Conservation (phyloP, 2,888 invertebrate species). For the Opisthograptis luteolata region DNA sequence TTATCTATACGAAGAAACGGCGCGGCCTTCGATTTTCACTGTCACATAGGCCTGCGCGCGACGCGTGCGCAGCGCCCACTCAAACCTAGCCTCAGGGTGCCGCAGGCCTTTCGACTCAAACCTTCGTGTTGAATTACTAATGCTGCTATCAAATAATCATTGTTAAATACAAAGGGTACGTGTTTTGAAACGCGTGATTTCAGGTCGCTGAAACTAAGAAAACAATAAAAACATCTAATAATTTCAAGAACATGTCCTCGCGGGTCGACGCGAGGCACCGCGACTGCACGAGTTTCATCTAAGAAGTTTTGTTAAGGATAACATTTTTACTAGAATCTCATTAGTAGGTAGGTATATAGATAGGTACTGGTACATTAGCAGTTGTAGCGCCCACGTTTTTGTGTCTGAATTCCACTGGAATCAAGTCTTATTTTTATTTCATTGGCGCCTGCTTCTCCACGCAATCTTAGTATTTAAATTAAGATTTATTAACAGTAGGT, state of each 20-base stretch:
- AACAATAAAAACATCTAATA: no score
- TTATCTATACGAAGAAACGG: no score
- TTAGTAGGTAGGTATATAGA: no score
- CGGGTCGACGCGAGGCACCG: no score
- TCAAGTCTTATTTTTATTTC: constrained; percentile 48
- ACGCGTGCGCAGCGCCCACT: constrained; percentile 26
- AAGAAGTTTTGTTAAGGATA: constrained; percentile 14
- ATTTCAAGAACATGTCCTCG: no score
- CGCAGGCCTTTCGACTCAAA: not conserved
- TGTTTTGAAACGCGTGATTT: no score
- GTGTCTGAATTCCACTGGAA: constrained; percentile 50
- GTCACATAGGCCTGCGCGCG: constrained; percentile 24
- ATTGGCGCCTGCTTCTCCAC: constrained; percentile 33
- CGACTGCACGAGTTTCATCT: no score
- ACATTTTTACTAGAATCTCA: constrained; percentile 21
- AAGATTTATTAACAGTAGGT: constrained; percentile 27
- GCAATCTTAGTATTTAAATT: constrained; percentile 26
- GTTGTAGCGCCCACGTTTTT: constrained; percentile 56
- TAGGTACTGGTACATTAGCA: no score
- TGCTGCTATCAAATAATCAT: no score
- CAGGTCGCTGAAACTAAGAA: no score
- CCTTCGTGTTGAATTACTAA: no score
- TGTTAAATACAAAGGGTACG: no score
- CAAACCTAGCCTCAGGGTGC: not conserved
- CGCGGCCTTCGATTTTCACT: constrained; percentile 35